Evolutionary conservation across 53 echinoderm and acorn worm genomes (phyloP).

Genomic region (Actinopyga echinites): DNA sequence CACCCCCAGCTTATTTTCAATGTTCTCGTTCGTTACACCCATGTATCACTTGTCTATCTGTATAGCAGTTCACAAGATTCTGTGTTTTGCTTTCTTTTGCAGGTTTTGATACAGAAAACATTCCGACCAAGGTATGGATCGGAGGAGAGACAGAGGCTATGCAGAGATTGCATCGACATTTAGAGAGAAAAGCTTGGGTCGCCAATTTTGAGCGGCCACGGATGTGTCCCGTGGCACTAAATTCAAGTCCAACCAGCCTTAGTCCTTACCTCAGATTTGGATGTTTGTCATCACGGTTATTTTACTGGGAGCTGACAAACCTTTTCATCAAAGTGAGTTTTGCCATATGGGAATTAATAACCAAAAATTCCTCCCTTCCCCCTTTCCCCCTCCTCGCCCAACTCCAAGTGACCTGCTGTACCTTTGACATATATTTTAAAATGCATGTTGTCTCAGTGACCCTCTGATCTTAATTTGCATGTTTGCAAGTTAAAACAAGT

Average conservation of each 20-base stretch:
- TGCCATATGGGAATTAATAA: no score
- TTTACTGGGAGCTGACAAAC: conserved; percentile 89
- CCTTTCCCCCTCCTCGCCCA: no score
- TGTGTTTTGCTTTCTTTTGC: conserved; percentile 3
- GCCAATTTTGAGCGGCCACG: conserved; percentile 89
- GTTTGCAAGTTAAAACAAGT: no score
- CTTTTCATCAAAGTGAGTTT: conserved; percentile 78
- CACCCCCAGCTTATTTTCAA: no score
- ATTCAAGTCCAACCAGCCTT: conserved; percentile 74
- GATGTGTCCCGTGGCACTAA: conserved; percentile 79
- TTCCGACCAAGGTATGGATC: conserved; percentile 78
- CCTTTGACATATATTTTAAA: no score
- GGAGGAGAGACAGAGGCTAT: conserved; percentile 90
- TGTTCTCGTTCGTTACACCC: no score
- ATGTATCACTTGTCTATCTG: no score
- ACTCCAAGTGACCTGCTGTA: no score
- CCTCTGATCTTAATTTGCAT: no score
- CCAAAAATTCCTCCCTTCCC: no score
- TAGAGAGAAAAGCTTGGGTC: conserved; percentile 92
- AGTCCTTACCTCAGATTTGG: conserved; percentile 89
- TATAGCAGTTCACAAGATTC: no score
- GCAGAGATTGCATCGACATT: conserved; percentile 73
- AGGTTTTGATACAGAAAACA: conserved; percentile 84
- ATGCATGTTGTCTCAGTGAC: no score
- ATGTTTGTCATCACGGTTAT: conserved; percentile 77